A percentile compares a stretch with the other conserved stretches of the same genome.
phyloP scores from a whole-genome alignment of 2,888 invertebrate species.

The Notodonta ziczac region DNA sequence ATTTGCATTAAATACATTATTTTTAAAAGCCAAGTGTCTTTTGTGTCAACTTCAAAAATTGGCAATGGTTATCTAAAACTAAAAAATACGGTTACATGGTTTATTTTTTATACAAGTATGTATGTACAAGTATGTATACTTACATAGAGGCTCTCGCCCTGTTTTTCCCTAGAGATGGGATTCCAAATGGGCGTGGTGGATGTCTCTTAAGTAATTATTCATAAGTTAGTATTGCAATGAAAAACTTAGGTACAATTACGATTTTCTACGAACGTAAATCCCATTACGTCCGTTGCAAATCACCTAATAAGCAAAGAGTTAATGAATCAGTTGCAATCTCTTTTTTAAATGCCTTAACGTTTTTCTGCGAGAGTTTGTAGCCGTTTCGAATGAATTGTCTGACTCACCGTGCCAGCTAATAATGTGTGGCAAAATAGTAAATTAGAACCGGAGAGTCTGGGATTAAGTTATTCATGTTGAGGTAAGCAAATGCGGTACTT shows the following conservation, averaged over 20 bases:
- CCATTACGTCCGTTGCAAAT: conserved; percentile 35
- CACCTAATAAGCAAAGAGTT: conserved; percentile 34
- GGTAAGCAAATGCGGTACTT: conserved; percentile 9
- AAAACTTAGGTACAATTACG: neutral
- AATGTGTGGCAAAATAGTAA: conserved; percentile 31
- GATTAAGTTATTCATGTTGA: conserved; percentile 21
- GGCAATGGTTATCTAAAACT: too few relatives aligned
- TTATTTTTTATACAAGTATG: too few relatives aligned
- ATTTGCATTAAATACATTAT: too few relatives aligned
- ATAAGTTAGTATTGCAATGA: too few relatives aligned
- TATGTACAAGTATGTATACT: too few relatives aligned
- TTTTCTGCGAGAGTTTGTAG: conserved; percentile 15
- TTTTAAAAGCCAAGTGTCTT: too few relatives aligned
- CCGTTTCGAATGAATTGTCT: conserved; percentile 31
- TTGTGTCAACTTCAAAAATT: too few relatives aligned
- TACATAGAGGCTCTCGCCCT: too few relatives aligned
- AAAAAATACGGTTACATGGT: too few relatives aligned
- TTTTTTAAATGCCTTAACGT: conserved; percentile 17
- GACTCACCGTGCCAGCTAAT: conserved; percentile 18
- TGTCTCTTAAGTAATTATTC: too few relatives aligned
- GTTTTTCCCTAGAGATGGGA: too few relatives aligned
- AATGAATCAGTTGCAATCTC: conserved; percentile 28
- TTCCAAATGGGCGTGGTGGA: too few relatives aligned
- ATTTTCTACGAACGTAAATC: conserved; percentile 24
- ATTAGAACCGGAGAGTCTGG: conserved; percentile 26